phyloP scores from a whole-genome alignment of 2,797 vertebrate species.

The Sandelia bainsii region DNA sequence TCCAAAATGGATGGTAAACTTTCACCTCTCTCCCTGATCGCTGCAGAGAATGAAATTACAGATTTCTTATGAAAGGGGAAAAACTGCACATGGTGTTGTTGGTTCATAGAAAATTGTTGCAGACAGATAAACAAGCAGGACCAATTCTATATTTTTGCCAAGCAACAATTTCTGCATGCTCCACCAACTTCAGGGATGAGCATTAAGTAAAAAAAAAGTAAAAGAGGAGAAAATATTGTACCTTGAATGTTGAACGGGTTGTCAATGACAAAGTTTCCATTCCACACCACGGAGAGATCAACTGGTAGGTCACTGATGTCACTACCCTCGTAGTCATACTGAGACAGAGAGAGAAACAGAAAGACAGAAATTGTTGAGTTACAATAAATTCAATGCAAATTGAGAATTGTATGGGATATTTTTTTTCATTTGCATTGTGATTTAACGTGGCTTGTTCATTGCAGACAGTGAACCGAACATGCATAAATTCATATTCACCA shows the following conservation, averaged over 20 bases:
- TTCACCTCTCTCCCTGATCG: constrained; percentile 64
- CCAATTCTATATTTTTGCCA: not conserved
- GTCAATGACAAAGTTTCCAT: constrained; percentile 97
- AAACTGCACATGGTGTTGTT: constrained; percentile 5
- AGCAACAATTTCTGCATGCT: constrained; percentile 1
- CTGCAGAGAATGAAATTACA: constrained; percentile 72
- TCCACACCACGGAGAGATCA: constrained; percentile 97
- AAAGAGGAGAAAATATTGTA: constrained; percentile 40
- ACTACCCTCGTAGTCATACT: constrained; percentile 96
- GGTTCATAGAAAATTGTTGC: constrained; percentile 45
- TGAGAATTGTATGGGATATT: constrained; percentile 38
- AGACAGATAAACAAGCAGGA: constrained; percentile 49
- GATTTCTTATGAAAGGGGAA: constrained; percentile 42
- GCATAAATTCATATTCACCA: constrained; percentile 61
- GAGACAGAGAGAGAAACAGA: constrained; percentile 37
- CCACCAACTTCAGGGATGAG: not conserved
- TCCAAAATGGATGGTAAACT: constrained; percentile 53
- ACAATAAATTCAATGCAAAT: constrained; percentile 54
- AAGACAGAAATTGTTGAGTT: constrained; percentile 37
- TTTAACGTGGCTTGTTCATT: constrained; percentile 40
- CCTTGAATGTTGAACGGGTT: constrained; percentile 97
- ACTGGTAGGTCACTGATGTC: constrained; percentile 98
- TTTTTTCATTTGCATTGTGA: constrained; percentile 66
- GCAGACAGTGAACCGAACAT: constrained; percentile 32
- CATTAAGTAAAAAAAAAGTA: not conserved